Evolutionary conservation across 2,113 vertebrate genomes (phyloP), one percentile per base, ranked within the genome.

Genomic region (Drymodes brunneopygia): DNA sequence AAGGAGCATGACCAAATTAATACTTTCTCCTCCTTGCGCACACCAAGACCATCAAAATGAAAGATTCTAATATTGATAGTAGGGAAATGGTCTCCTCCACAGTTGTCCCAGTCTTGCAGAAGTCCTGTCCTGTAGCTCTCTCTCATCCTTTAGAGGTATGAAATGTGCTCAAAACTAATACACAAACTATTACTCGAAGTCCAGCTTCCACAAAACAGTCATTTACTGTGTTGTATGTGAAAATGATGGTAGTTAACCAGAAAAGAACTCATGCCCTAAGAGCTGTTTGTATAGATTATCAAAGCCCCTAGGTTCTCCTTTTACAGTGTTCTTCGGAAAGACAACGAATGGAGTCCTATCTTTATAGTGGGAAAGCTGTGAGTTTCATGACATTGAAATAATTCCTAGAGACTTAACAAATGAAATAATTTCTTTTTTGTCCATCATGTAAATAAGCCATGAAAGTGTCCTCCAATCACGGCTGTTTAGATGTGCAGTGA

Each of bases 341-440:
- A 86, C 50, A 54, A 58, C 25, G 90, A 86, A 70, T 27, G 3
- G 71, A 58, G 35, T 70, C 11, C 24, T 74, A 1, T 27, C 29
- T 67, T 90, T 78, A 47, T 23, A 61, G 11, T 64, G 53, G 88
- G 57, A 94, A 94, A 92, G 79, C 57, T 77, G 77, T 75, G 75
- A 60, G 48, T 35, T 17, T 84, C 33, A 6, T 75, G 80, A 96
- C 70, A 94, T 38, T 87, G 57, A 97, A 93, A 89, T 64, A 94
- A 70, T 73, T 90, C 28, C 22, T 92, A 75, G 28, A 78, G 60
- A 91, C 33, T 67, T 87, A 66, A 92, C 25, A 91, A 95, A 94
- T 82, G 33, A 93, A 96, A 83, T 75, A 60, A 90, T 94, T 96
- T 97, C 0, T 33, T 94, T 95, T 78, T 73, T 94, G 69, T 94